A percentile compares a stretch with the other conserved stretches of the same genome.
Evolutionary conservation across 2,797 vertebrate species (phyloP).

Genomic region (Anomalospiza imberbis): DNA sequence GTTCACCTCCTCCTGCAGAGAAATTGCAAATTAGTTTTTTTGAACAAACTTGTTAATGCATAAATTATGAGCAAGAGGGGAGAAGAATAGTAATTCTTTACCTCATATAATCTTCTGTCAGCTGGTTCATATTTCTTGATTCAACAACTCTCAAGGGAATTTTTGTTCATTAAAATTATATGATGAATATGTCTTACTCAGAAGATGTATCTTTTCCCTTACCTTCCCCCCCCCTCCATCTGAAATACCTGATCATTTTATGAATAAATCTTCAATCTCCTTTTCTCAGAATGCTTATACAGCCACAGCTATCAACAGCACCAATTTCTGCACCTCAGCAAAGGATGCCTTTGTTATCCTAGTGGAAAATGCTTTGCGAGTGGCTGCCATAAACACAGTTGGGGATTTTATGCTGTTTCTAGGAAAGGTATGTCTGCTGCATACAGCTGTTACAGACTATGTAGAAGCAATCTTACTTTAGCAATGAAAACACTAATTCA

Average conservation of each 20-base stretch:
- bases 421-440: constrained; percentile 86
- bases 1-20: background rate
- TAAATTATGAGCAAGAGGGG: background rate
- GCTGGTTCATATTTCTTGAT: background rate
- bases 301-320: constrained; percentile 98
- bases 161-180: background rate
- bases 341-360: constrained; percentile 95
- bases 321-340: constrained; percentile 96
- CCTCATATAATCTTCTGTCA: background rate
- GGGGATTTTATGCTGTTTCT: constrained; percentile 97
- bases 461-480: background rate
- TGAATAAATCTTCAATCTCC: background rate
- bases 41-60: background rate
- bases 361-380: constrained; percentile 94
- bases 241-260: background rate
- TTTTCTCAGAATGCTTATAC: constrained; percentile 91
- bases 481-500: background rate
- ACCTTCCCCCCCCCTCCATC: background rate
- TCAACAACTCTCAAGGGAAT: background rate
- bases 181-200: background rate
- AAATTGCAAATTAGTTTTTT: constrained; percentile 18
- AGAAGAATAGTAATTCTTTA: background rate
- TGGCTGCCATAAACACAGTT: constrained; percentile 94
- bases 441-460: background rate
- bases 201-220: background rate